Evolutionary conservation across 2,113 vertebrate species (phyloP).

Genomic region (Microtus montanus): DNA sequence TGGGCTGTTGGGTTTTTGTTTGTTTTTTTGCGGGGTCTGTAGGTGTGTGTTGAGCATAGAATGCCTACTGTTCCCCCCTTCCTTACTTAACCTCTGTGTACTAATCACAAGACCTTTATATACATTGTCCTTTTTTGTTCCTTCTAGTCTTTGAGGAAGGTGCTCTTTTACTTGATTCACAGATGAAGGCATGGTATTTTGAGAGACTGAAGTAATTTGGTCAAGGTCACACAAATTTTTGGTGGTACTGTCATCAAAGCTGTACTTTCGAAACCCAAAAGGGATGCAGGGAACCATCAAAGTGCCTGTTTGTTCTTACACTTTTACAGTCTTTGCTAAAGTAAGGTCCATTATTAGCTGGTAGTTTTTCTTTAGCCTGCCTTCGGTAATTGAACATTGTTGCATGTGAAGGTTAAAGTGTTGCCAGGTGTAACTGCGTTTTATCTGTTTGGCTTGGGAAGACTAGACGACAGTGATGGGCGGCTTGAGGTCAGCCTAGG

Average conservation of each 20-base stretch:
- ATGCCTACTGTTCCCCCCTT: not conserved
- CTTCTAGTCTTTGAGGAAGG: not conserved
- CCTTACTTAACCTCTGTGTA: conserved; percentile 1
- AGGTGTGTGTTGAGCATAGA: not conserved
- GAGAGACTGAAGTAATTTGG: conserved; percentile 9
- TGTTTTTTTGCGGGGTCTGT: not conserved
- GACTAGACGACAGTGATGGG: not conserved
- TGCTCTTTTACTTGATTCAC: conserved; percentile 32
- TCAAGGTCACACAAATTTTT: conserved; percentile 56
- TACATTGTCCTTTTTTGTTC: not conserved
- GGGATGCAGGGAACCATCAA: not conserved
- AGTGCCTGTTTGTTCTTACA: not conserved
- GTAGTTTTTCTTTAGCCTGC: not conserved
- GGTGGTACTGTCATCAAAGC: conserved; percentile 14
- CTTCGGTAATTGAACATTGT: conserved; percentile 55
- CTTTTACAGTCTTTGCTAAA: conserved; percentile 9
- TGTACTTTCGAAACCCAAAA: not conserved
- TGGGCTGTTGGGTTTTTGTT: not conserved
- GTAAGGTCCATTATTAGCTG: conserved; percentile 22
- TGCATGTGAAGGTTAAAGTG: conserved; percentile 59
- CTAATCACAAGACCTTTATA: not conserved
- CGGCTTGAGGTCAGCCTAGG: not conserved
- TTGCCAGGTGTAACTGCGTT: conserved; percentile 6
- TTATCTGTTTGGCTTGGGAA: not conserved
- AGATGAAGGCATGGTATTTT: conserved; percentile 43